Evolutionary conservation across 30 jellyfish, hydroid and myxozoan genomes (phyloP).

Genomic region (Chrysaora quinquecirrha): DNA sequence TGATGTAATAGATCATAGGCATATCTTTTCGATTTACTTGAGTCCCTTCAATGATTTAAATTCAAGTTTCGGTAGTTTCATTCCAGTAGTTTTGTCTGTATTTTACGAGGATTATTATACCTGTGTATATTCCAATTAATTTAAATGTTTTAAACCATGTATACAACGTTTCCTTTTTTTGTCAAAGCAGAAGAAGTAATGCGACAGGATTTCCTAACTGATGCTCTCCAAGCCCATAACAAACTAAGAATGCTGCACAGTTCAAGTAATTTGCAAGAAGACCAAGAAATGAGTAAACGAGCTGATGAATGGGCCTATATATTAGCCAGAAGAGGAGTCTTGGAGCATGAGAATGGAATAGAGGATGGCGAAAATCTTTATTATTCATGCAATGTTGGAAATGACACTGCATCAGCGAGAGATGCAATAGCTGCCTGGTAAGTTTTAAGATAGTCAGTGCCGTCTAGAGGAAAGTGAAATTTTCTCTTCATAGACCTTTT

Average conservation of each 20-base stretch:
- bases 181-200: conserved; percentile 33
- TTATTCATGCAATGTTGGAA: conserved; percentile 55
- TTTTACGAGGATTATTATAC: too few species aligned
- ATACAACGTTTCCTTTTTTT: neutral
- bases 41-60: too few species aligned
- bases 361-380: conserved; percentile 75
- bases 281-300: conserved; percentile 48
- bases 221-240: conserved; percentile 54
- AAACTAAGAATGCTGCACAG: conserved; percentile 64
- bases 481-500: too few species aligned
- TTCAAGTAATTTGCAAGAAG: conserved; percentile 48
- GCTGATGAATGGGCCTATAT: conserved; percentile 81
- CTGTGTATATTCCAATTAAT: too few species aligned
- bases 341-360: conserved; percentile 51
- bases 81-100: too few species aligned
- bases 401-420: conserved; percentile 38
- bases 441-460: neutral
- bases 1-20: too few species aligned
- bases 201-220: conserved; percentile 25
- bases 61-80: too few species aligned
- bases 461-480: too few species aligned
- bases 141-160: too few species aligned
- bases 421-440: conserved; percentile 85
- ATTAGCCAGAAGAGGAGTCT: conserved; percentile 69
- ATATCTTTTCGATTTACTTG: too few species aligned